These are phyloP conservation scores for Zaprionus tsacasi DNA, from an alignment of 1,140 invertebrate genomes.

Conservation along the genomic window DNA sequence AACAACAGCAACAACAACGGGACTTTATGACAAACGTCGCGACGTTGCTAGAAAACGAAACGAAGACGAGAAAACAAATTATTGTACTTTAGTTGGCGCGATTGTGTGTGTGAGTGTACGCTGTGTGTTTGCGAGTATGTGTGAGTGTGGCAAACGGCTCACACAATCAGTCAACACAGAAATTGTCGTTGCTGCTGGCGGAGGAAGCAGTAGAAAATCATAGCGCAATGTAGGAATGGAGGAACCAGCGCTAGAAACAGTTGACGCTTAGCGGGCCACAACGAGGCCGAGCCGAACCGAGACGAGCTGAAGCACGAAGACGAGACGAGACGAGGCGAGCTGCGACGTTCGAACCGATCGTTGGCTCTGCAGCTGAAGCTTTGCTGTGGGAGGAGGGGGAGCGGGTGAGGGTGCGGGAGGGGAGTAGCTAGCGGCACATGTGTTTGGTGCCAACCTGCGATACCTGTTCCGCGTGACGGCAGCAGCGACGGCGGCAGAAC, in stretches of 20 bases:
- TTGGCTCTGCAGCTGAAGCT: conserved; percentile 43
- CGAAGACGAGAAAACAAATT: conserved; percentile 54
- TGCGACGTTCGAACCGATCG: conserved; percentile 37
- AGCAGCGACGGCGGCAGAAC: conserved; percentile 60
- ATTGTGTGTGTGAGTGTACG: conserved; percentile 33
- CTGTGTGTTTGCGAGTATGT: conserved; percentile 34
- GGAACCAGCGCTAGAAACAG: conserved; percentile 54
- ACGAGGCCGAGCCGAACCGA: conserved; percentile 17
- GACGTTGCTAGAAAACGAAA: conserved; percentile 73
- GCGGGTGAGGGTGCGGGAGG: not conserved
- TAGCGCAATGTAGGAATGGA: conserved; percentile 55
- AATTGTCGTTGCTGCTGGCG: conserved; percentile 40
- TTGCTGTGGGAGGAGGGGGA: conserved; percentile 15
- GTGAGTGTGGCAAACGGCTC: conserved; percentile 36
- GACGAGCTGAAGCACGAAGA: not conserved
- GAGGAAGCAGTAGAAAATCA: conserved; percentile 71
- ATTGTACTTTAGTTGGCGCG: conserved; percentile 29
- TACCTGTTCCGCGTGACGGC: conserved; percentile 76
- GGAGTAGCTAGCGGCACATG: conserved; percentile 53
- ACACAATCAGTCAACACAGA: conserved; percentile 52
- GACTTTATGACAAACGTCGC: conserved; percentile 77
- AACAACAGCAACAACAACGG: conserved; percentile 70
- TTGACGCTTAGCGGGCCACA: conserved; percentile 57
- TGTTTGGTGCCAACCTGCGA: conserved; percentile 81
- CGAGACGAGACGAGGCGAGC: not conserved